Evolutionary conservation across 1,140 invertebrate species (phyloP).

Genomic region (Drosophila navojoa): DNA sequence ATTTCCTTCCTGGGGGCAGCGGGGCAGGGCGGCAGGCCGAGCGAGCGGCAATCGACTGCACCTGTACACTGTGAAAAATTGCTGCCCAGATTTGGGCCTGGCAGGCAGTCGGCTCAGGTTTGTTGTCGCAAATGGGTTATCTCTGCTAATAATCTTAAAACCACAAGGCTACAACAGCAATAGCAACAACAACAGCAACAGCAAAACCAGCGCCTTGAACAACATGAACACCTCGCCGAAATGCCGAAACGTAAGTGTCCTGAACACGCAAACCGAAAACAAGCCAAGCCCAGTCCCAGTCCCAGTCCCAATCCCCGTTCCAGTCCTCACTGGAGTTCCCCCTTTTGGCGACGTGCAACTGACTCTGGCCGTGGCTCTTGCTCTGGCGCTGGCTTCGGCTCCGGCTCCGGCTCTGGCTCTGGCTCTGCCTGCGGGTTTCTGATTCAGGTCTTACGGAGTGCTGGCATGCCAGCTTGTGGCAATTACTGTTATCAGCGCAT

Average conservation of each 20-base stretch:
- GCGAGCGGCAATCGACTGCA: conserved; percentile 28
- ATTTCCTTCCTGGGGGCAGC: conserved; percentile 61
- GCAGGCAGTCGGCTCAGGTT: conserved; percentile 35
- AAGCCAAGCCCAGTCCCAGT: conserved; percentile 42
- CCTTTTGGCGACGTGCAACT: conserved; percentile 27
- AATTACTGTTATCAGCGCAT: conserved; percentile 81
- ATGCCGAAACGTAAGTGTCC: conserved; percentile 70
- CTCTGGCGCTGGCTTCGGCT: neutral
- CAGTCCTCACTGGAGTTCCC: neutral
- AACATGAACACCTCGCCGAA: conserved; percentile 59
- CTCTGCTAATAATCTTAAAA: conserved; percentile 80
- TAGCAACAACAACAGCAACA: conserved; percentile 9
- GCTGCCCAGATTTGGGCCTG: conserved; percentile 52
- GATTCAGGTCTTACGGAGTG: conserved; percentile 43
- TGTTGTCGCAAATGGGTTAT: conserved; percentile 73
- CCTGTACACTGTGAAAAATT: conserved; percentile 71
- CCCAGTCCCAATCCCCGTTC: conserved; percentile 10
- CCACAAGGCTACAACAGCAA: conserved; percentile 60
- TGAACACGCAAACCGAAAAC: conserved; percentile 60
- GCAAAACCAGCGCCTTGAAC: conserved; percentile 13
- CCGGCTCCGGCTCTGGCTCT: neutral
- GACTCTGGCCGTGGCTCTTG: conserved; percentile 1
- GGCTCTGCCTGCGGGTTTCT: conserved; percentile 29
- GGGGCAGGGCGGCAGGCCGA: conserved; percentile 1
- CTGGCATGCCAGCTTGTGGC: conserved; percentile 73